Evolutionary conservation across 1,140 invertebrate genomes (phyloP).

Genomic region (Saccostrea echinata): DNA sequence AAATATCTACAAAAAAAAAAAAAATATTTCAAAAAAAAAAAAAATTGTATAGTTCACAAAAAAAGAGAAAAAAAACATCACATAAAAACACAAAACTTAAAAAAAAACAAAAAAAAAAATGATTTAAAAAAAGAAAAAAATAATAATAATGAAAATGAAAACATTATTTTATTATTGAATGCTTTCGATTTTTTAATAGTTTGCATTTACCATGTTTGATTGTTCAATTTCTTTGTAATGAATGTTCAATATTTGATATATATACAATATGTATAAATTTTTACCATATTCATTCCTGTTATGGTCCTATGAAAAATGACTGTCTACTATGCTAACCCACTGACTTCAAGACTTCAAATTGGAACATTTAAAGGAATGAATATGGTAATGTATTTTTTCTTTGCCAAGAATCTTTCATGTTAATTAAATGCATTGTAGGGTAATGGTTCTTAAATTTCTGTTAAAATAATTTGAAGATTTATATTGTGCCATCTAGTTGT

Average conservation of each 20-base stretch:
- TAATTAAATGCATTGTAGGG: slow-evolving; percentile 53
- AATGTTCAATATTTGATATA: slow-evolving; percentile 59
- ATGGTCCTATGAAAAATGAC: neutral
- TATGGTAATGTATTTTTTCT: slow-evolving; percentile 47
- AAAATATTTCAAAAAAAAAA: slow-evolving; percentile 54
- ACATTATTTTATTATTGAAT: slow-evolving; percentile 68
- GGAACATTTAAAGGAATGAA: neutral
- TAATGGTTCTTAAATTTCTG: slow-evolving; percentile 45
- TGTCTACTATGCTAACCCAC: slow-evolving; percentile 2
- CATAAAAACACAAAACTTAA: slow-evolving; percentile 55
- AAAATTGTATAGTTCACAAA: slow-evolving; percentile 55
- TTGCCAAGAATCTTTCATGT: slow-evolving; percentile 68
- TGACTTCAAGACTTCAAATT: neutral
- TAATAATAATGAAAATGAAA: slow-evolving; percentile 50
- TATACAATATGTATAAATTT: slow-evolving; percentile 52
- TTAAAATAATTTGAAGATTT: neutral
- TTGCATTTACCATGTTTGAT: slow-evolving; percentile 73
- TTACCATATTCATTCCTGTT: slow-evolving; percentile 30
- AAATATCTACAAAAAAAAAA: slow-evolving; percentile 61
- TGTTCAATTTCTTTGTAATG: slow-evolving; percentile 65
- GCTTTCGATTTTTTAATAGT: slow-evolving; percentile 71
- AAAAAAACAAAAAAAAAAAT: slow-evolving; percentile 32
- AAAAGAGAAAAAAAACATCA: slow-evolving; percentile 56
- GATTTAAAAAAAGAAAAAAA: slow-evolving; percentile 48
- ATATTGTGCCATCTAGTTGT: slow-evolving; percentile 34